Percentiles rank a stretch among this genome's conserved stretches.
phyloP scores from a whole-genome alignment of 2,888 invertebrate species.

The Agriopis marginaria region DNA sequence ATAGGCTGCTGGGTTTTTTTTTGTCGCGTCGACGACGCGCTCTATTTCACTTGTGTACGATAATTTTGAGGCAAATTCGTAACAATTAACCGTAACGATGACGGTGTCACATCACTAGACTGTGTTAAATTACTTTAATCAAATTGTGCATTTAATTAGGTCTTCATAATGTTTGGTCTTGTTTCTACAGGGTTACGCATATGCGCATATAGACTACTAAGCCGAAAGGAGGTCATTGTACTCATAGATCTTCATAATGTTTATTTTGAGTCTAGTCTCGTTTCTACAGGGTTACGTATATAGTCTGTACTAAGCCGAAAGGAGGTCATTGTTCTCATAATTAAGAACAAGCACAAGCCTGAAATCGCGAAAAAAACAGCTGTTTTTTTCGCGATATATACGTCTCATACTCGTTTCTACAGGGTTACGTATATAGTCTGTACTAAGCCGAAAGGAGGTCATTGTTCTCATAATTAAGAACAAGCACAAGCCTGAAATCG shows the following conservation, averaged over 20 bases:
- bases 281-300: not conserved
- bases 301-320: too few relatives aligned
- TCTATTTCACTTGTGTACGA: slow-evolving; percentile 63
- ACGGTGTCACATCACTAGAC: slow-evolving; percentile 44
- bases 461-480: not conserved
- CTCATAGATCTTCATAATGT: not conserved
- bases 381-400: too few relatives aligned
- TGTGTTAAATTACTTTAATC: slow-evolving; percentile 24
- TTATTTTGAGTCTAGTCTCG: not conserved
- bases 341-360: not conserved
- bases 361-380: too few relatives aligned
- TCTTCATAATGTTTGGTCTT: not conserved
- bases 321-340: too few relatives aligned
- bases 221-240: too few relatives aligned
- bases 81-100: slow-evolving; percentile 58
- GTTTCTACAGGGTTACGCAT: not conserved
- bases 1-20: slow-evolving; percentile 53
- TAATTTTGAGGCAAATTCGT: slow-evolving; percentile 62
- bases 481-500: too few relatives aligned
- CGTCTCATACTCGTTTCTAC: not conserved
- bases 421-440: too few relatives aligned
- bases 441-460: too few relatives aligned
- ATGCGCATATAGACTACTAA: too few relatives aligned
- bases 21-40: slow-evolving; percentile 58
- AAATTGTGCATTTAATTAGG: slow-evolving; percentile 19